Evolutionary conservation across 2,888 invertebrate species (phyloP), one percentile per base, ranked within the genome.

Genomic region (Caenorhabditis imperialis): DNA sequence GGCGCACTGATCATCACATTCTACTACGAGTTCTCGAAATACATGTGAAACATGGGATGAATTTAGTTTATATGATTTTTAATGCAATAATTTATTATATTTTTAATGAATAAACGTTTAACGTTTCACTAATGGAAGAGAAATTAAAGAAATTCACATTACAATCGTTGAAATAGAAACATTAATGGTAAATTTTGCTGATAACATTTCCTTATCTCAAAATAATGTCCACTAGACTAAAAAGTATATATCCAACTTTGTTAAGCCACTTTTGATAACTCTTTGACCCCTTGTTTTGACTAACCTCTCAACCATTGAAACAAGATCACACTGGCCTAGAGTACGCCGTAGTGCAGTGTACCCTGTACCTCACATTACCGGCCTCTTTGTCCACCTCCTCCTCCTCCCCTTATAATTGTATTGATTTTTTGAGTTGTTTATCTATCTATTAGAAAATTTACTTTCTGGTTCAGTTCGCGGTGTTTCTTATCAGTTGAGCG

Each of bases 11-110:
- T 86, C n/a, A 78, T 86, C 63, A 81, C 85, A 37, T 71, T 86
- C 27, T 86, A 86, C 60, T 85, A 86, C 77, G 86, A 86, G 75
- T 81, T 83, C 48, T 54, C 81, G 55, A 86, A 86, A 63, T 84
- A 85, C 69, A 65, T 83, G 57, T 84, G 58, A 65, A 18, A 58
- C 23, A 27, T 14, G 51, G 37, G n/a, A 25, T 40, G 38, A 23
- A 35, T n/a, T 47, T 47, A 23, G n/a, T n/a, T n/a, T n/a, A n/a
- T n/a, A n/a, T n/a, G n/a, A n/a, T n/a, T n/a, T n/a, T n/a, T n/a
- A n/a, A n/a, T n/a, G n/a, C n/a, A n/a, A n/a, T n/a, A 38, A 27
- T 47, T 53, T 27, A 33, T 44, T 1, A 10, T 20, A 40, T 30
- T 54, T 22, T 20, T 37, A 10, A 1, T n/a, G 14, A 12, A 37